Base-by-base conservation (phyloP, 92 coral and sea anemone species). In the Porites divaricata region DNA sequence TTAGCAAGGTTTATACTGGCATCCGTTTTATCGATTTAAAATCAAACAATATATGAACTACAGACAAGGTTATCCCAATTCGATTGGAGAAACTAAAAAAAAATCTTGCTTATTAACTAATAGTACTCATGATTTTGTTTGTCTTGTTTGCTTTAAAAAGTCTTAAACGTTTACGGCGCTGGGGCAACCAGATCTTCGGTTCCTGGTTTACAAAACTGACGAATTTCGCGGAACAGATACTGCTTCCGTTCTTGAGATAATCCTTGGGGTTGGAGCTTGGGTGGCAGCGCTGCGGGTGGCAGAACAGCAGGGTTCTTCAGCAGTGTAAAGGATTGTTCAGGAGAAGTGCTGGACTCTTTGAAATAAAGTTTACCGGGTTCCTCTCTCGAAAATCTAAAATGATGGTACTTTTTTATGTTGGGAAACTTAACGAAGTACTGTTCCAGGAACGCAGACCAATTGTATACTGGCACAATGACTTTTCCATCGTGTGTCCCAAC, bases 311-410 rank as follows among this genome's bases (percentile, higher is more conserved):
- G 50, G 63, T 48, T 19, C 28, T 58, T 56, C 20, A 87, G 68
- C 49, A 73, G 48, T 28, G 14, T 70, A 2, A 87, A 0, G 19
- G 87, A 85, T 17, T 0, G 13, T 35, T 87, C 82, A 16, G 64
- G 64, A 15, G 81, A 87, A 4, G 68, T 15, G 68, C 68, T 63
- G 68, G 4, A 15, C 68, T 63, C 20, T 63, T 63, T 63, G 22
- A 80, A 81, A 58, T 63, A 90, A 15, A 90, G 84, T 25, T 67
- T 90, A 9, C 93, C 90, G 21, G 91, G 88, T 11, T 35, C 45
- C 45, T 35, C 45, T 4, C 4, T 35, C 4, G 45, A 35, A 35
- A 35, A 35, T 35, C 6, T 68, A 56, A 89, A 89, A 65, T 89
- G 90, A 22, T 89, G 87, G 49, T 26, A 85, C 23, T 24, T 72